Conservation (phyloP, 2,113 vertebrate species). For the Gracilinanus agilis region DNA sequence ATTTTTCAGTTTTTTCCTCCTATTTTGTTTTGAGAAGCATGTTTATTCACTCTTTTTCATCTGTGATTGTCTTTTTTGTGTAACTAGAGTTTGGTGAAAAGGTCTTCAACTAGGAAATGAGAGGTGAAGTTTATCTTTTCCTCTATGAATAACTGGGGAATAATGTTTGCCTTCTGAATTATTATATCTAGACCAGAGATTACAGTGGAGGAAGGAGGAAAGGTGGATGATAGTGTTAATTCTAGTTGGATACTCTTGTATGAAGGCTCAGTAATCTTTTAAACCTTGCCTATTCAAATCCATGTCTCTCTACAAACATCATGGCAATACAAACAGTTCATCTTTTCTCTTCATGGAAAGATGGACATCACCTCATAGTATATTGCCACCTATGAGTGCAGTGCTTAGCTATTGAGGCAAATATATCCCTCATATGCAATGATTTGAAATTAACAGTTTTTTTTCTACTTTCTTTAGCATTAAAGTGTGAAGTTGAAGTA, state of each 20-base stretch:
- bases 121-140: neutral
- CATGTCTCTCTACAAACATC: neutral
- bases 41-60: neutral
- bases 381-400: neutral
- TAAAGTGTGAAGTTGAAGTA: neutral
- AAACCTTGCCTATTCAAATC: neutral
- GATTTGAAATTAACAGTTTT: neutral
- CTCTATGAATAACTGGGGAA: neutral
- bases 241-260: neutral
- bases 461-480: neutral
- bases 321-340: neutral
- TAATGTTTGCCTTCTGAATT: neutral
- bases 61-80: neutral
- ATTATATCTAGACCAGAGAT: neutral
- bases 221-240: neutral
- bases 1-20: neutral
- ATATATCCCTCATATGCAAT: neutral
- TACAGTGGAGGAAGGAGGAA: neutral
- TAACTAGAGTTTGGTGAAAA: neutral
- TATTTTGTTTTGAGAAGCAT: neutral
- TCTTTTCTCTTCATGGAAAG: neutral
- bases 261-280: neutral
- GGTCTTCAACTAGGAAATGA: neutral
- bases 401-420: neutral
- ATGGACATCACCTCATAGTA: neutral